phyloP scores from a whole-genome alignment of 2,888 invertebrate genomes.

The Hirtodrosophila duncani region DNA sequence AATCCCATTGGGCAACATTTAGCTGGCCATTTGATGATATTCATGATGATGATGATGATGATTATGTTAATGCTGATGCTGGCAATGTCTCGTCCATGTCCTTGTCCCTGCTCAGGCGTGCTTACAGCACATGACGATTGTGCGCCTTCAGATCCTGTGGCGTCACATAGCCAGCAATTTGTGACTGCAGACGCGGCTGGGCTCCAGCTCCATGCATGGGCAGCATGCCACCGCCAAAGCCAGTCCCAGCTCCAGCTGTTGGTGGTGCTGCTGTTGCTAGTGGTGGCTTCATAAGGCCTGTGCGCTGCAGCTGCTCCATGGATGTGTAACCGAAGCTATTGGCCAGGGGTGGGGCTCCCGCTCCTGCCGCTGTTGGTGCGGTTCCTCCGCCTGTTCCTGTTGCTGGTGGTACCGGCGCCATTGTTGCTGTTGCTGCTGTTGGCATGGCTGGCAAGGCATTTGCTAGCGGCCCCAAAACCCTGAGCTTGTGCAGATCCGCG shows the following conservation, averaged over 20 bases:
- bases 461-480: conserved; percentile 22
- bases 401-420: conserved; percentile 1
- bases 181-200: conserved; percentile 25
- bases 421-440: neutral
- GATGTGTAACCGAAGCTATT: conserved; percentile 53
- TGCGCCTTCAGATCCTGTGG: conserved; percentile 71
- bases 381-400: neutral
- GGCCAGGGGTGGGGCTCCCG: conserved; percentile 18
- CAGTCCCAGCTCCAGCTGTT: too few species aligned
- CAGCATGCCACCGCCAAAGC: too few species aligned
- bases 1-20: too few species aligned
- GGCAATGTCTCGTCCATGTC: conserved; percentile 8
- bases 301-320: conserved; percentile 57
- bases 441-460: neutral
- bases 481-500: conserved; percentile 47
- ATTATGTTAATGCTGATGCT: too few species aligned
- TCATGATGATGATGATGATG: too few species aligned
- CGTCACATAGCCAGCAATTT: conserved; percentile 71
- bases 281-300: conserved; percentile 40
- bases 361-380: neutral
- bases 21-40: too few species aligned
- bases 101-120: too few species aligned
- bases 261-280: neutral
- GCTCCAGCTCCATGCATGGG: neutral
- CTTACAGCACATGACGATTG: conserved; percentile 57